Percentiles rank a stretch among this genome's conserved stretches.
Conservation (phyloP, 2,797 vertebrate species). For the Pelodytes ibericus region DNA sequence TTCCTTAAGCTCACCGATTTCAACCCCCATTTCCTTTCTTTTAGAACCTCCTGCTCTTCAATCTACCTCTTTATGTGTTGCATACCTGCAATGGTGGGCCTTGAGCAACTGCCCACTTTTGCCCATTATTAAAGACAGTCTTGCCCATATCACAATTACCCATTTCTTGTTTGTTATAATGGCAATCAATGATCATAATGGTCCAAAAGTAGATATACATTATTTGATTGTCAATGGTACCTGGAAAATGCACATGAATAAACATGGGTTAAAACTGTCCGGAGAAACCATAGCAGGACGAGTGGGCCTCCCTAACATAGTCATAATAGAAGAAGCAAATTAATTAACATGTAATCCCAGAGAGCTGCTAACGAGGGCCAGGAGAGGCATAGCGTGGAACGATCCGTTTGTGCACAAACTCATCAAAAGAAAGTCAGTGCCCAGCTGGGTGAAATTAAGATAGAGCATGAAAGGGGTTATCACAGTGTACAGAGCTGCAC, state of each 20-base stretch:
- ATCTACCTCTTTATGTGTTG: no score
- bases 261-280: constrained; percentile 14
- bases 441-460: constrained; percentile 99
- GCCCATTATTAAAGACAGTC: no score
- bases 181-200: no score
- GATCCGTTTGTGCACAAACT: constrained; percentile 93
- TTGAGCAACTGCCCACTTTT: no score
- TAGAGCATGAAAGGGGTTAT: constrained; percentile 53
- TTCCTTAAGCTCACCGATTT: no score
- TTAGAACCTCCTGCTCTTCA: not conserved
- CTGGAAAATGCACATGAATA: not conserved
- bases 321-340: constrained; percentile 86
- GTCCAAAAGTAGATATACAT: no score
- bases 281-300: not conserved
- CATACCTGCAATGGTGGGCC: no score
- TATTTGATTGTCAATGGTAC: not conserved
- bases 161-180: no score
- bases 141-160: no score
- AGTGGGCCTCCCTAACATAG: constrained; percentile 33
- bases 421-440: constrained; percentile 90
- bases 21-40: no score
- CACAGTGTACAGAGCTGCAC: not conserved
- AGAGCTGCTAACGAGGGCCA: constrained; percentile 93
- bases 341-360: constrained; percentile 86
- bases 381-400: constrained; percentile 93